A percentile compares a stretch with the other conserved stretches of the same genome.
Conservation (phyloP, 2,797 vertebrate genomes). For the Merluccius polli region DNA sequence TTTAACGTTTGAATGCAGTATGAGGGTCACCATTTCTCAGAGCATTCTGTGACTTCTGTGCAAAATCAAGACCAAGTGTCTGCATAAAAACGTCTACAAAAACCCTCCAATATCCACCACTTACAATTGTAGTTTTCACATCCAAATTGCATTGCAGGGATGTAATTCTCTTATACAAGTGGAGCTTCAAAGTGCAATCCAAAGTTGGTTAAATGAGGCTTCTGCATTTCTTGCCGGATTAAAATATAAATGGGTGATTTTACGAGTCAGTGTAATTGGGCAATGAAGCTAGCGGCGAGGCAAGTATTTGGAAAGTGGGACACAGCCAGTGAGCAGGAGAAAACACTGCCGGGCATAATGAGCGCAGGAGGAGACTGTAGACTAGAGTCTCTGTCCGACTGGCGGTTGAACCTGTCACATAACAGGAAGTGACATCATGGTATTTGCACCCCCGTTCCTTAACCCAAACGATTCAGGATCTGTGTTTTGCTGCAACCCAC, state of each 20-base stretch:
- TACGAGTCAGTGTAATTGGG: constrained; percentile 21
- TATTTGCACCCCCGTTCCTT: not conserved
- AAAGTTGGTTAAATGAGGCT: constrained; percentile 19
- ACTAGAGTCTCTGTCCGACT: too few species aligned
- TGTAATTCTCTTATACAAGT: not conserved
- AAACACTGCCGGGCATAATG: not conserved
- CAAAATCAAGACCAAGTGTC: not conserved
- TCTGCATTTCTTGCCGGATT: constrained; percentile 12
- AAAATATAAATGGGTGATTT: constrained; percentile 22
- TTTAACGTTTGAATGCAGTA: not conserved
- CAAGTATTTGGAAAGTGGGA: constrained; percentile 20
- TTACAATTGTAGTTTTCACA: not conserved
- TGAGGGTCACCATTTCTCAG: not conserved
- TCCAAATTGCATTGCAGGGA: not conserved
- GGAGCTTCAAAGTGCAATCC: not conserved
- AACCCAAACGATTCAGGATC: not conserved
- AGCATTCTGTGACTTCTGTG: not conserved
- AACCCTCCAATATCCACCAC: not conserved
- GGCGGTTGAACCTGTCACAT: not conserved
- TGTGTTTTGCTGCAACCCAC: not conserved
- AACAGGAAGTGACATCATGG: not conserved
- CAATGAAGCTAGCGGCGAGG: constrained; percentile 13
- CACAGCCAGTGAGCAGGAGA: not conserved
- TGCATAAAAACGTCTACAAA: not conserved
- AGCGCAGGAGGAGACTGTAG: not conserved